Evolutionary conservation across 2,113 vertebrate species (phyloP).

Genomic region (Ptychochromis oligacanthus): DNA sequence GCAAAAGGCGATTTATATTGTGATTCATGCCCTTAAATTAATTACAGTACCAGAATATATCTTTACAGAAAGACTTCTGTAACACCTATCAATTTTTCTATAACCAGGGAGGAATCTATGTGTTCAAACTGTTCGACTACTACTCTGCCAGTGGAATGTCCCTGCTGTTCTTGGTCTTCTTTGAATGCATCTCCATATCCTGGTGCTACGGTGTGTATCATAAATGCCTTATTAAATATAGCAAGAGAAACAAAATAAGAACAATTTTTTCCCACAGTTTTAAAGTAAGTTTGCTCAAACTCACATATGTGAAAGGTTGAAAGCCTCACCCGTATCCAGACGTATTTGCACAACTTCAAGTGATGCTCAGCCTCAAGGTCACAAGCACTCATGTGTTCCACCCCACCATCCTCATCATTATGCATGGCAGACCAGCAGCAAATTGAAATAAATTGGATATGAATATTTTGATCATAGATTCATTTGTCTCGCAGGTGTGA

Average conservation of each 20-base stretch:
- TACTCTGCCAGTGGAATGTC: conserved; percentile 99
- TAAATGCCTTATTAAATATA: neutral
- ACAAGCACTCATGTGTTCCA: conserved; percentile 34
- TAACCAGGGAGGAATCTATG: conserved; percentile 93
- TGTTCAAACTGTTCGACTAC: conserved; percentile 99
- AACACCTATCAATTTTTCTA: conserved; percentile 35
- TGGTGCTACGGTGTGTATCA: conserved; percentile 92
- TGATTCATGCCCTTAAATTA: neutral
- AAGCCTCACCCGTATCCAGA: conserved; percentile 12
- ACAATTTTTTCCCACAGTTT: neutral
- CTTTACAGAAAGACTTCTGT: neutral
- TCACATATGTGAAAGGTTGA: neutral
- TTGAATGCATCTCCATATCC: conserved; percentile 98
- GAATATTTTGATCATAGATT: conserved; percentile 65
- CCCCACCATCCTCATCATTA: conserved; percentile 57
- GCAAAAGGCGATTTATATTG: neutral
- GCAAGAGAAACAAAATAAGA: neutral
- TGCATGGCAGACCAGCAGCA: conserved; percentile 58
- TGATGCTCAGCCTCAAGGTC: conserved; percentile 56
- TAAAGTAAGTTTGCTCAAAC: neutral
- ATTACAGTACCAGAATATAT: conserved; percentile 7
- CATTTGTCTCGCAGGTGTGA: conserved; percentile 85
- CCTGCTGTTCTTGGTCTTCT: conserved; percentile 97
- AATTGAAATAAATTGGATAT: conserved; percentile 70
- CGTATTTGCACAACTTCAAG: conserved; percentile 35